Evolutionary conservation across 2,113 vertebrate species (phyloP).

Genomic region (western clawed frog (Xenopus tropicalis)): UCB_Xtro_10.0 CM004447.2:147945501-147946000

Average conservation of each 20-base stretch:
- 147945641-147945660: conserved; percentile 59
- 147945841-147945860: conserved; percentile 78
- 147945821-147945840: conserved; percentile 70
- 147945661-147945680: conserved; percentile 50
- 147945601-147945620: conserved; percentile 49
- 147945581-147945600: conserved; percentile 50
- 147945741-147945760: conserved; percentile 53
- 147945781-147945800: conserved; percentile 72
- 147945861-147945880: conserved; percentile 77
- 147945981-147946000: background rate
- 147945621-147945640: conserved; percentile 55
- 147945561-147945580: conserved; percentile 49
- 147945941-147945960: background rate
- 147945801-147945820: conserved; percentile 73
- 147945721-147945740: conserved; percentile 43
- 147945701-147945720: conserved; percentile 56
- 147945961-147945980: conserved; percentile 1
- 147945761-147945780: conserved; percentile 69
- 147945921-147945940: background rate
- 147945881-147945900: conserved; percentile 61
- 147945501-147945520: conserved; percentile 2
- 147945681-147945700: conserved; percentile 34
- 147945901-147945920: conserved; percentile 37
- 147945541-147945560: conserved; percentile 49
- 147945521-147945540: conserved; percentile 40